Evolutionary conservation across 2,888 invertebrate species (phyloP), one percentile per base, ranked within the genome.

Genomic region (Salpingus planirostris): DNA sequence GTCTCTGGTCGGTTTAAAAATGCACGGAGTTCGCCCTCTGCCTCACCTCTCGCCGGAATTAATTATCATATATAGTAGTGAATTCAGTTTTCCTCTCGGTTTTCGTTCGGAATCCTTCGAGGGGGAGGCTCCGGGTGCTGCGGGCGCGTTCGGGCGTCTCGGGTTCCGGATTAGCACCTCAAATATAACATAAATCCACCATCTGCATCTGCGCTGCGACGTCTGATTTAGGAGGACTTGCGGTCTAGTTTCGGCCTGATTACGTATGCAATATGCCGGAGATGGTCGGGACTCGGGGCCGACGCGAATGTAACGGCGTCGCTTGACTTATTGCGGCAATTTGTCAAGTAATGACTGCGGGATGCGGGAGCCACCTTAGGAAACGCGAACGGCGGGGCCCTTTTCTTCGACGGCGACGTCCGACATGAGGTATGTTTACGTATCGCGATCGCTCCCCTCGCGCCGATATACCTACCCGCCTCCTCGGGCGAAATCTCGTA

Each of bases 171-270:
- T 33, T 33, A 29, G 18, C 29, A 29, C 29, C 29, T 33, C 29
- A 33, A 33, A 37, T 37, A 29, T 33, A 26, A 24, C 37, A 29
- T 33, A 32, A 37, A 33, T 37, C 29, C 27, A 21, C 15, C 37
- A 30, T 33, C 27, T 33, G 30, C 33, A 27, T 27, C 29, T 24
- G 30, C 15, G 29, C 25, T 33, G n/a, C n/a, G 33, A 32, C 27
- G 29, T 29, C 33, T 38, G 33, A 30, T 38, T 33, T 30, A 33
- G 33, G n/a, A n/a, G n/a, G 11, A 33, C 21, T 27, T 25, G 33
- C 27, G 31, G 35, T 24, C 29, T 27, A 27, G 33, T 29, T 29
- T 25, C 33, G 7, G 15, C 15, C 11, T 38, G 30, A 38, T 38
- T 38, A 33, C 27, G 27, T 29, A 38, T 33, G 30, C 27, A 27